Percentiles rank a stretch among this genome's conserved stretches.
phyloP scores from a whole-genome alignment of 2,113 vertebrate genomes.

The Saguinus imperator region DNA sequence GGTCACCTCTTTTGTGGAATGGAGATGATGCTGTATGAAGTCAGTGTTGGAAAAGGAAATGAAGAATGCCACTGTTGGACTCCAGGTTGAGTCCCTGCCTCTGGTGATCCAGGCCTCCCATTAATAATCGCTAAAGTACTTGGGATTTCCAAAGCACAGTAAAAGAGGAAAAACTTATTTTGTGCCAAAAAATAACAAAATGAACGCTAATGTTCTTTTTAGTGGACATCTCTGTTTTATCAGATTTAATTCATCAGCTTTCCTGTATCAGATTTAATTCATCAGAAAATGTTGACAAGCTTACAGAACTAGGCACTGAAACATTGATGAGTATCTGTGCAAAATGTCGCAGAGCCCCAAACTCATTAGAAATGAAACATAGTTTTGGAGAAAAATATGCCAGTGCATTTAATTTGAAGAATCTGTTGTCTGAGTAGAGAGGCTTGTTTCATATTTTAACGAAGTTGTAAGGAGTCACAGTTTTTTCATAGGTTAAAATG shows the following conservation, averaged over 20 bases:
- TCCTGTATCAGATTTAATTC: conserved; percentile 17
- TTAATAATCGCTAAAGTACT: conserved; percentile 17
- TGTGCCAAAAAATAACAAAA: conserved; percentile 48
- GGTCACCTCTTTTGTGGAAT: conserved; percentile 46
- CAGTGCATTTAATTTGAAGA: neutral
- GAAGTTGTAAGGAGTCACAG: neutral
- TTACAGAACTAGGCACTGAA: neutral
- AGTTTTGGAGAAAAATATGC: neutral
- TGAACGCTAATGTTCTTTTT: conserved; percentile 47
- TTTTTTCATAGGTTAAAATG: neutral
- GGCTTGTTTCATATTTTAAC: neutral
- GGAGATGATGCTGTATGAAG: neutral
- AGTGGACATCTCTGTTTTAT: conserved; percentile 6
- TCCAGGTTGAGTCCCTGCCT: conserved; percentile 23
- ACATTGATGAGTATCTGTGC: neutral
- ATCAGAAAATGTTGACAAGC: neutral
- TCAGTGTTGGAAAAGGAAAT: neutral
- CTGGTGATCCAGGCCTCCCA: neutral
- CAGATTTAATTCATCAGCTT: conserved; percentile 15
- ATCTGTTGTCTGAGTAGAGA: neutral
- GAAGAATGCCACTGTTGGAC: conserved; percentile 16
- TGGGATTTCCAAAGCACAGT: conserved; percentile 43
- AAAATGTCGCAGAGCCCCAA: neutral
- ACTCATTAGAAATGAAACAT: neutral
- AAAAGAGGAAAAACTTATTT: conserved; percentile 72